Percentiles rank a stretch among this genome's conserved stretches.
Conservation (phyloP, 2,797 vertebrate species). For the Oreochromis grahami region DNA sequence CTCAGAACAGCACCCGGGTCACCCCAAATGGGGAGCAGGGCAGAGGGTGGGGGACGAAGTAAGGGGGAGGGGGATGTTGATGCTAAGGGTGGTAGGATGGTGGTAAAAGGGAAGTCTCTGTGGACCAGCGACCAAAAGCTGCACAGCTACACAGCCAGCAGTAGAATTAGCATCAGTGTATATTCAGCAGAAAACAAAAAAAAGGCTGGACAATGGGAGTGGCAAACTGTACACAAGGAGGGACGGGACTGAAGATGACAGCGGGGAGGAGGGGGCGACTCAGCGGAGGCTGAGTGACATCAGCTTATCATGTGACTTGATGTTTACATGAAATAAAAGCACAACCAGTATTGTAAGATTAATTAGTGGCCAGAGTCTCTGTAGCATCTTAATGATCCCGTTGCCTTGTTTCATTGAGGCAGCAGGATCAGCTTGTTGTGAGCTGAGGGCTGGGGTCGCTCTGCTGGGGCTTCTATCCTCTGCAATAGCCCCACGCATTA, state of each 20-base stretch:
- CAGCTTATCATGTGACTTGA: constrained; percentile 24
- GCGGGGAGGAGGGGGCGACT: not conserved
- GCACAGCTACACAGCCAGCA: constrained; percentile 52
- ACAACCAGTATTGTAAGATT: constrained; percentile 1
- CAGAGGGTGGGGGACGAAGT: constrained; percentile 57
- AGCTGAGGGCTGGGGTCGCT: constrained; percentile 79
- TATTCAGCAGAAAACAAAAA: constrained; percentile 64
- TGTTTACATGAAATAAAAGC: constrained; percentile 39
- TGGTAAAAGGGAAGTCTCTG: constrained; percentile 60
- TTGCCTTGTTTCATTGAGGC: constrained; percentile 2
- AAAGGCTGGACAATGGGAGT: constrained; percentile 51
- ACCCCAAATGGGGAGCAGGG: constrained; percentile 80
- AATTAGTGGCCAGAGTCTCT: constrained; percentile 69
- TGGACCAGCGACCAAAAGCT: constrained; percentile 54
- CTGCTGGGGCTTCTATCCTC: constrained; percentile 84
- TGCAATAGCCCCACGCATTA: constrained; percentile 90
- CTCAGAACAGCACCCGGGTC: constrained; percentile 92
- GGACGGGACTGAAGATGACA: constrained; percentile 17
- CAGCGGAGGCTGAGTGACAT: constrained; percentile 27
- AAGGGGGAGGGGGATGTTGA: constrained; percentile 39
- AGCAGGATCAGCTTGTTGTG: not conserved
- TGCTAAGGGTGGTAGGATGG: constrained; percentile 59
- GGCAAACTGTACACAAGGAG: constrained; percentile 51
- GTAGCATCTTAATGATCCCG: constrained; percentile 86
- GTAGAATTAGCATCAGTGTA: constrained; percentile 73